Evolutionary conservation across 2,888 invertebrate genomes (phyloP), one percentile per base, ranked within the genome.

Genomic region (Epistrophella euchroma): DNA sequence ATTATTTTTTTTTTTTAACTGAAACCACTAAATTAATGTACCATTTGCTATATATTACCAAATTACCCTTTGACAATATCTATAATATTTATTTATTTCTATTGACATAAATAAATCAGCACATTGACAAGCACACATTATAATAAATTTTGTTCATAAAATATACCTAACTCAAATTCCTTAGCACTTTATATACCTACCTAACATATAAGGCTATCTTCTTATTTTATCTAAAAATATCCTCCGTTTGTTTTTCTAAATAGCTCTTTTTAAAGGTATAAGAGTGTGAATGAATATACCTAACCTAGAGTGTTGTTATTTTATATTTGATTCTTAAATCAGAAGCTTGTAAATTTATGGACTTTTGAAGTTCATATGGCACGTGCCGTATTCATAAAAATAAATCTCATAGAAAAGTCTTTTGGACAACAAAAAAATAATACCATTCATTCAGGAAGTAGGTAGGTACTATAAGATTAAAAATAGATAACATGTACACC

Each of bases 321-420:
- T 47, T 47, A 55, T 45, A 45, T 62, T 52, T 62, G 56, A 47
- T 50, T 82, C 43, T 56, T 66, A 50, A 66, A 58, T 66, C 22
- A 64, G 50, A 64, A 79, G 58, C 70, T 75, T 56, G 56, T 74
- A 52, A 62, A 83, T 70, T 75, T 71, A 84, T 84, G 43, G 84
- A 79, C 75, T 60, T 71, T 64, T 64, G 55, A 50, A 70, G 70
- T 73, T 60, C 68, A 64, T 7, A 60, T 50, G 68, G 78, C 83
- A 78, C 73, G 83, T 83, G 83, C 73, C 74, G 3, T 64, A 37
- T 52, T 35, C 45, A n/a, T 66, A 58, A 40, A 60, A 52, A 68
- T 68, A 62, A 32, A 45, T 60, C 52, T 37, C 17, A 64, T 2
- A 55, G 35, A 32, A 22, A 37, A 60, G 50, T 35, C 13, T 47